These are phyloP conservation scores for Tursiops truncatus DNA, from an alignment of 2,113 vertebrate genomes.

Conservation along the genomic window DNA sequence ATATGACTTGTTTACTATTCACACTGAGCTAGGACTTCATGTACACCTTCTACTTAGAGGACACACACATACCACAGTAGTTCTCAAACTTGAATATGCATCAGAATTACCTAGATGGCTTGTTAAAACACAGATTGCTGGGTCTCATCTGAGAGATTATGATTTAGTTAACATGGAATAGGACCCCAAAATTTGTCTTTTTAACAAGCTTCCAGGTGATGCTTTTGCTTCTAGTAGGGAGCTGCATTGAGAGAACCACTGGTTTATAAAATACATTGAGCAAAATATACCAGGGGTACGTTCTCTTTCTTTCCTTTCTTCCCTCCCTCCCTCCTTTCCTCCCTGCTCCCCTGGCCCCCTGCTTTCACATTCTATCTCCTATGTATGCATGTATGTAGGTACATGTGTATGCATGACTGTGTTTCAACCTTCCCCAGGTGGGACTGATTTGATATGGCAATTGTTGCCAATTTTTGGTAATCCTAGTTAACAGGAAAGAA, in stretches of 20 bases:
- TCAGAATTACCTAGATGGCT: background rate
- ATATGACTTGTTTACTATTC: slow-evolving; percentile 13
- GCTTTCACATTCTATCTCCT: background rate
- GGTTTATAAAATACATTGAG: background rate
- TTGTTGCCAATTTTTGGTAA: background rate
- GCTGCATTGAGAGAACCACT: background rate
- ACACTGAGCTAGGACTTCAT: background rate
- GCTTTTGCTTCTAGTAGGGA: background rate
- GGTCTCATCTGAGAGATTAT: background rate
- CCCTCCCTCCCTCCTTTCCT: background rate
- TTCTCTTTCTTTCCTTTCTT: background rate
- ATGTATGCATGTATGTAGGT: background rate
- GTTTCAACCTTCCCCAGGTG: background rate
- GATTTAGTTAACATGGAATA: background rate
- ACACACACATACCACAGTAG: background rate
- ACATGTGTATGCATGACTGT: background rate
- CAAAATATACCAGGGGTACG: background rate
- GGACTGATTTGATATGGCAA: background rate
- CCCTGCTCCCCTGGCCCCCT: background rate
- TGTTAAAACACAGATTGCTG: background rate
- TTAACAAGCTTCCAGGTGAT: background rate
- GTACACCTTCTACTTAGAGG: background rate
- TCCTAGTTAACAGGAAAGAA: background rate
- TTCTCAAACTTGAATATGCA: background rate
- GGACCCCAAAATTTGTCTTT: background rate